Base-by-base conservation (phyloP, 2,888 invertebrate species). In the Dione juno region DNA sequence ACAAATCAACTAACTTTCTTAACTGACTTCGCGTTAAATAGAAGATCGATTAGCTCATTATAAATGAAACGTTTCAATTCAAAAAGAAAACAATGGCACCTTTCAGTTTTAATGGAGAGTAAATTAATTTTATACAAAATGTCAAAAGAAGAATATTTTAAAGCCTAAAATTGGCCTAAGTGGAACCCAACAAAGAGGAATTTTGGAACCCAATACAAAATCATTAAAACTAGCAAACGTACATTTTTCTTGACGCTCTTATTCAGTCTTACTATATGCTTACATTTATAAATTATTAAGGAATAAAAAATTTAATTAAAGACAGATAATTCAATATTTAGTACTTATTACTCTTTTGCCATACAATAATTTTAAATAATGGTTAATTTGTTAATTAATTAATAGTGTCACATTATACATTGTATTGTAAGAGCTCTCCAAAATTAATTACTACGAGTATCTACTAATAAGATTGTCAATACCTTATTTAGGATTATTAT, bases 1-100 rank as follows among this genome's bases (percentile, higher is more conserved):
- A 63, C 66, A 61, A 69, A 58, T 54, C 43, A 54, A 69, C 57
- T 66, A 66, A 72, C 70, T 72, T 64, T 69, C 50, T 69, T 59
- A 69, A 52, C 64, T 64, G 63, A 54, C 45, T 54, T 40, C 37
- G 52, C 50, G 50, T 52, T 52, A 67, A 57, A 54, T 48, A 54
- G 28, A 54, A 66, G 66, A 53, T 64, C 37, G 61, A 61, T 64
- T 64, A 14, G 41, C 45, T 53, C 54, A 19, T 54, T 64, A 68
- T 52, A 41, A 67, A 21, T 52, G n/a, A 68, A 61, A 35, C 63
- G 11, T 48, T 43, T 63, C 16, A 54, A 28, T 41, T 45, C 13
- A 57, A 54, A 37, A 13, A 19, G 52, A 40, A 50, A 57, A 53
- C 63, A 61, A 63, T 45, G n/a, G 43, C 40, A 37, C 48, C 37